Conservation (phyloP, 2,113 vertebrate species). For the Narcine bancroftii region DNA sequence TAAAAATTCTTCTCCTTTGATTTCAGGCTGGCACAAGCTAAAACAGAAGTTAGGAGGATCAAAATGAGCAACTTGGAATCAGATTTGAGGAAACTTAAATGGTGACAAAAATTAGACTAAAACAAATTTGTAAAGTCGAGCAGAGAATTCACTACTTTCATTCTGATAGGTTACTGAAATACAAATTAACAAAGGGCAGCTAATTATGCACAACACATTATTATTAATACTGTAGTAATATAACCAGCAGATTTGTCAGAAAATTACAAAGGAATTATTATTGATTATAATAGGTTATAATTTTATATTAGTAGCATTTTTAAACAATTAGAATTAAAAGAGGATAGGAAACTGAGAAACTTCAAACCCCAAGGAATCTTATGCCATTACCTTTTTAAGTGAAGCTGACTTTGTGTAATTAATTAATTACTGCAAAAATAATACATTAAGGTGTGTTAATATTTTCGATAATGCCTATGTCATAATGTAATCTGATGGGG, state of each 20-base stretch:
- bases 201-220: neutral
- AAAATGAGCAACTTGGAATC: neutral
- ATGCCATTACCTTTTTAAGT: conserved; percentile 31
- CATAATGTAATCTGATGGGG: conserved; percentile 66
- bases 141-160: neutral
- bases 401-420: conserved; percentile 35
- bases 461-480: conserved; percentile 53
- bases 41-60: neutral
- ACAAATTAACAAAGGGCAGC: neutral
- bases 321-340: conserved; percentile 29
- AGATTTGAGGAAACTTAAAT: neutral
- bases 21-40: neutral
- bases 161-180: neutral
- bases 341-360: conserved; percentile 14
- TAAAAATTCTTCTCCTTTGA: neutral
- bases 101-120: neutral
- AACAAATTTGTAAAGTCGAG: neutral
- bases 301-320: conserved; percentile 27
- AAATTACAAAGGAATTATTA: conserved; percentile 31
- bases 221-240: neutral
- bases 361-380: conserved; percentile 28
- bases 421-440: conserved; percentile 40
- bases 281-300: conserved; percentile 35
- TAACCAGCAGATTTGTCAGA: conserved; percentile 24
- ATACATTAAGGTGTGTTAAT: conserved; percentile 37